A percentile compares a stretch with the other conserved stretches of the same genome.
phyloP scores from a whole-genome alignment of 2,797 vertebrate genomes.

The Phoxinus dragarum region DNA sequence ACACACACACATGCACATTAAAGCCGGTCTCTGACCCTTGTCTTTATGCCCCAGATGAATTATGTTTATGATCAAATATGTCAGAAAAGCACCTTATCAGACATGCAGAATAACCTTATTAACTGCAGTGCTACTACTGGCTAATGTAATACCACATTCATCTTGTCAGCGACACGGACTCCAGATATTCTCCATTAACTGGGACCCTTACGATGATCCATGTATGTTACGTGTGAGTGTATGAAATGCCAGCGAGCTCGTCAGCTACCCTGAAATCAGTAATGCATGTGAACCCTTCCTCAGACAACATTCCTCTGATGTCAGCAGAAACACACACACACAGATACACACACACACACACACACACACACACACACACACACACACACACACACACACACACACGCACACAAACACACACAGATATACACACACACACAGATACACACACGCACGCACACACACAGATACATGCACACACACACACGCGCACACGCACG shows the following conservation, averaged over 20 bases:
- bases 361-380: no score
- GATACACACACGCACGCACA: no score
- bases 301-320: slow-evolving; percentile 45
- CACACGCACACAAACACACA: no score
- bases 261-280: slow-evolving; percentile 61
- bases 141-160: slow-evolving; percentile 64
- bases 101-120: slow-evolving; percentile 65
- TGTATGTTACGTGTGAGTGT: slow-evolving; percentile 57
- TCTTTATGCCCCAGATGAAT: slow-evolving; percentile 56
- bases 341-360: no score
- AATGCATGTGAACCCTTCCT: slow-evolving; percentile 57
- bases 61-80: slow-evolving; percentile 64
- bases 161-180: slow-evolving; percentile 58
- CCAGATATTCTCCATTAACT: slow-evolving; percentile 62
- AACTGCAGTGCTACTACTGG: slow-evolving; percentile 60
- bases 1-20: slow-evolving; percentile 19
- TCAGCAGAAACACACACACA: slow-evolving; percentile 59
- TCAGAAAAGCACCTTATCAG: slow-evolving; percentile 58
- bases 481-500: no score
- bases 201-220: slow-evolving; percentile 65
- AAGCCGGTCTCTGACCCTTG: slow-evolving; percentile 48
- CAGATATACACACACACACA: no score
- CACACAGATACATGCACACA: no score
- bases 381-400: no score
- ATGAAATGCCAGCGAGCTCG: slow-evolving; percentile 64